phyloP scores from a whole-genome alignment of 1,140 invertebrate species.

The Paracyclopina nana region DNA sequence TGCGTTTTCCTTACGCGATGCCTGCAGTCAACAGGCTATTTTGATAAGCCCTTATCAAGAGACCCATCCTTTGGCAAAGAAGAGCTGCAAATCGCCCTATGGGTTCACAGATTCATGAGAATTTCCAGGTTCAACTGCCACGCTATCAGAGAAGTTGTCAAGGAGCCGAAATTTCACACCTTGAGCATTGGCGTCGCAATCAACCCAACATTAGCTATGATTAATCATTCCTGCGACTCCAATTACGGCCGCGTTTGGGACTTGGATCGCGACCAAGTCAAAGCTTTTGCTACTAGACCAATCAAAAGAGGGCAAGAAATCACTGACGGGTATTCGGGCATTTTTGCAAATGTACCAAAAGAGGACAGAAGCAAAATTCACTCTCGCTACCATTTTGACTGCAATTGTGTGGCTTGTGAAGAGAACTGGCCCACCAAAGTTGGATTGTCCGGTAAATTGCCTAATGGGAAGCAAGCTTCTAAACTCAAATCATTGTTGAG shows the following conservation, averaged over 20 bases:
- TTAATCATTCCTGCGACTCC: slow-evolving; percentile 15
- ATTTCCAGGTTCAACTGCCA: slow-evolving; percentile 9
- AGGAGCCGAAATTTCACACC: not conserved
- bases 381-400: slow-evolving; percentile 9
- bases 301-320: slow-evolving; percentile 5
- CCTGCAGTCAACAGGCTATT: slow-evolving; percentile 1
- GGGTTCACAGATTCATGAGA: slow-evolving; percentile 1
- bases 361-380: not conserved
- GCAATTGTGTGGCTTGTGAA: not conserved
- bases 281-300: slow-evolving; percentile 9
- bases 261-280: not conserved
- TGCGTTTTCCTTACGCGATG: slow-evolving; percentile 4
- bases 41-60: not conserved
- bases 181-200: slow-evolving; percentile 1
- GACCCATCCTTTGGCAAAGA: not conserved
- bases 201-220: slow-evolving; percentile 8
- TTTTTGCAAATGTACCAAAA: not conserved
- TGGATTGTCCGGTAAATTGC: not conserved
- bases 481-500: not conserved
- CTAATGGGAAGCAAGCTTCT: not conserved
- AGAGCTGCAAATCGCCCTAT: not conserved
- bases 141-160: not conserved
- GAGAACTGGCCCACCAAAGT: slow-evolving; percentile 1
- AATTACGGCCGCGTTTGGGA: slow-evolving; percentile 10
- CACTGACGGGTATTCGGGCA: slow-evolving; percentile 1